Percentiles rank a stretch among this genome's conserved stretches.
phyloP scores from a whole-genome alignment of 30 jellyfish, hydroid and myxozoan species.

The Clytia hemisphaerica region DNA sequence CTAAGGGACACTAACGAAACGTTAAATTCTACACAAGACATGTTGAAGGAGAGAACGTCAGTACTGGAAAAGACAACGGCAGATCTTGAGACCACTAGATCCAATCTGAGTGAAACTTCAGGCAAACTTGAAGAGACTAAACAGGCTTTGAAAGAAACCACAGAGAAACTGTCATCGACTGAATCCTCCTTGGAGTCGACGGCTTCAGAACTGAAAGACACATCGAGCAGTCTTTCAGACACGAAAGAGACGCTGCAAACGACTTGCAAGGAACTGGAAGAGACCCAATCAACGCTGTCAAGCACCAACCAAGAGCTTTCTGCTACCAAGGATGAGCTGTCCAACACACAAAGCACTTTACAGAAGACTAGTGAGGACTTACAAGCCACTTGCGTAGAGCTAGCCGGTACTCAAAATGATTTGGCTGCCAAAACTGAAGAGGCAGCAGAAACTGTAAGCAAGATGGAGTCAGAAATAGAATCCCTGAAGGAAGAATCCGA shows the following conservation, averaged over 20 bases:
- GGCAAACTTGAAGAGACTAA: not conserved
- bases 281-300: not conserved
- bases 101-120: not conserved
- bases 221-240: not conserved
- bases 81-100: not conserved
- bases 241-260: not conserved
- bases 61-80: not conserved
- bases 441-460: not conserved
- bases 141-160: not conserved
- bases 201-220: not conserved
- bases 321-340: not conserved
- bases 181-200: not conserved
- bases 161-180: not conserved
- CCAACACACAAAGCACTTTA: not conserved
- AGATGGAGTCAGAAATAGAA: not conserved
- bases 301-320: not conserved
- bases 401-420: not conserved
- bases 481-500: not conserved
- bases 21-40: no score
- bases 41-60: no score
- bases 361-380: not conserved
- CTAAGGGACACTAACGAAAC: no score
- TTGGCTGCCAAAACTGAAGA: not conserved
- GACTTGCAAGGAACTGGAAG: not conserved
- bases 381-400: conserved; percentile 2